These are phyloP conservation scores for Serrognathus titanus DNA, from an alignment of 2,888 invertebrate genomes.

Conservation along the genomic window DNA sequence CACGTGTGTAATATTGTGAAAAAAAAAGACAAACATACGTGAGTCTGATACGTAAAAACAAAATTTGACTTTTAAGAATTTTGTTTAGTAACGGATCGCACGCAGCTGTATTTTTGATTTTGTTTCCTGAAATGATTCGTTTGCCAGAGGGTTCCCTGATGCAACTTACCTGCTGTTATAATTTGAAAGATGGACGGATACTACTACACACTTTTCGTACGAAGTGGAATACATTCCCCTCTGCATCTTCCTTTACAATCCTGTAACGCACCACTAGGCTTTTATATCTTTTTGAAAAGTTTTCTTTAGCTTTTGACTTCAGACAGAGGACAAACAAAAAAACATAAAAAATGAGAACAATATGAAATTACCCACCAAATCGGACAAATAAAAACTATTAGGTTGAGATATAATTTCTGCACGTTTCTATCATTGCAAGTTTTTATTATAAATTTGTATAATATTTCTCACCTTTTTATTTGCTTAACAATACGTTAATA, in stretches of 20 bases:
- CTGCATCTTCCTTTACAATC: constrained; percentile 50
- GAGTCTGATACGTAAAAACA: background rate
- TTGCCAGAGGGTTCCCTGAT: constrained; percentile 3
- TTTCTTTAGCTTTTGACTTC: background rate
- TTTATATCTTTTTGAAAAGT: constrained; percentile 1
- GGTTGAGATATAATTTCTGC: no score
- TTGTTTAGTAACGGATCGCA: no score
- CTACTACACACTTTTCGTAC: constrained; percentile 56
- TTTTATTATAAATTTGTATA: no score
- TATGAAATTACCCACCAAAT: no score
- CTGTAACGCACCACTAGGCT: constrained; percentile 42
- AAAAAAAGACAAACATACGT: background rate
- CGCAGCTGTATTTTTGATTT: background rate
- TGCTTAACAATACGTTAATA: no score
- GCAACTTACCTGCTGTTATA: constrained; percentile 30
- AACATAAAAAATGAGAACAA: no score
- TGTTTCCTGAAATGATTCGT: constrained; percentile 6
- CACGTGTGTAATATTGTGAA: background rate
- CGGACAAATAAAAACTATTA: no score
- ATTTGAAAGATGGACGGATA: constrained; percentile 27
- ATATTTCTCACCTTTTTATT: no score
- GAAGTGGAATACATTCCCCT: constrained; percentile 60
- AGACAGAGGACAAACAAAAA: no score
- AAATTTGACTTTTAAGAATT: background rate
- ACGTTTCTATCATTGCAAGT: no score